Conservation (phyloP, 2,113 vertebrate genomes). For the Parotia lawesii region DNA sequence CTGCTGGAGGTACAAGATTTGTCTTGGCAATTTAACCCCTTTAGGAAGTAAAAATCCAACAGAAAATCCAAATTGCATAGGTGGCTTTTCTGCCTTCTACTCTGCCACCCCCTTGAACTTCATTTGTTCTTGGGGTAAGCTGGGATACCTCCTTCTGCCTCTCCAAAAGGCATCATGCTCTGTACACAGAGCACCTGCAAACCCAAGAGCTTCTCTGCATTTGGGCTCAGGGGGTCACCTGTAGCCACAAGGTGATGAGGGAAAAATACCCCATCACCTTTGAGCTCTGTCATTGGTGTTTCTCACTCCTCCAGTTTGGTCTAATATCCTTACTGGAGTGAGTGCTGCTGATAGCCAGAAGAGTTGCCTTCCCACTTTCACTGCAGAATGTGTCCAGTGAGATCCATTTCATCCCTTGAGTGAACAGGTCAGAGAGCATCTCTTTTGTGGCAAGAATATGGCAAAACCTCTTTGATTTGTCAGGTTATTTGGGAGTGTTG, state of each 20-base stretch:
- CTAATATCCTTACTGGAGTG: not conserved
- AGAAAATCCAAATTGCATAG: not conserved
- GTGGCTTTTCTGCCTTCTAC: not conserved
- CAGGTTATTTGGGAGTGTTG: not conserved
- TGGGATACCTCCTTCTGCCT: not conserved
- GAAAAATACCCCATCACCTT: not conserved
- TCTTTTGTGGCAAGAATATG: not conserved
- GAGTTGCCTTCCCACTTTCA: not conserved
- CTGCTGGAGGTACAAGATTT: not conserved
- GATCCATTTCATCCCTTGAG: not conserved
- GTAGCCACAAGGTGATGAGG: not conserved
- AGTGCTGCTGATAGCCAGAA: not conserved
- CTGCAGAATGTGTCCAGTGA: not conserved
- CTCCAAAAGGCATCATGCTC: not conserved
- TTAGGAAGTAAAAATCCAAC: not conserved
- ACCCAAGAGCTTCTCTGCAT: fast-evolving
- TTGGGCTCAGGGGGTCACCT: not conserved
- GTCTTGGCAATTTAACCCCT: not conserved
- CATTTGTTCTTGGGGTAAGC: not conserved
- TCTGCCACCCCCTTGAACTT: not conserved
- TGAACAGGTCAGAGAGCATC: not conserved
- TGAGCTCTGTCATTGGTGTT: not conserved
- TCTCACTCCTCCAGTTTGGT: not conserved
- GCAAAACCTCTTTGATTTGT: not conserved
- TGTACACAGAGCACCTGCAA: fast-evolving